Evolutionary conservation across 2,888 invertebrate species (phyloP).

Genomic region (Rhaphigaster nebulosa): DNA sequence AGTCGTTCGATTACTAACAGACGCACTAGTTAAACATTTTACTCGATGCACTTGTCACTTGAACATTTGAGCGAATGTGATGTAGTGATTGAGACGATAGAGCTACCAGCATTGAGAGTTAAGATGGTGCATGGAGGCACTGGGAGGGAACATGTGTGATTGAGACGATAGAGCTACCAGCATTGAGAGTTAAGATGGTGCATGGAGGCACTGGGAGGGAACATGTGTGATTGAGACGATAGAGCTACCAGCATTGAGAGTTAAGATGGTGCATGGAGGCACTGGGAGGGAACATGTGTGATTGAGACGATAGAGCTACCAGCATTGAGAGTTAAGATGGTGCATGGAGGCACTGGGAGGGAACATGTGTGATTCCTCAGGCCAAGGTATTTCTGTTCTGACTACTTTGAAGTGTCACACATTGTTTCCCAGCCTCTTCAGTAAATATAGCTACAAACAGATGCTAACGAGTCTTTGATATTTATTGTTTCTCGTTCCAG

Average conservation of each 20-base stretch:
- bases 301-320: neutral
- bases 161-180: neutral
- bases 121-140: neutral
- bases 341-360: neutral
- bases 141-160: constrained; percentile 45
- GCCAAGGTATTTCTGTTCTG: constrained; percentile 51
- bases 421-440: constrained; percentile 52
- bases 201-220: neutral
- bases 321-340: neutral
- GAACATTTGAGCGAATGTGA: neutral
- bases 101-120: neutral
- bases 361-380: constrained; percentile 52
- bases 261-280: neutral
- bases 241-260: neutral
- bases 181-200: neutral
- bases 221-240: constrained; percentile 47
- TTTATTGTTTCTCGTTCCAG: neutral
- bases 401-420: constrained; percentile 56
- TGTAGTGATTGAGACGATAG: neutral
- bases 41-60: neutral
- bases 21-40: too few relatives aligned
- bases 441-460: constrained; percentile 57
- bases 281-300: constrained; percentile 31
- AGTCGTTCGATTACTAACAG: too few relatives aligned
- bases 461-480: constrained; percentile 52